Conservation (phyloP, 53 echinoderm and acorn worm genomes). For the Temnopleurus reevesii region DNA sequence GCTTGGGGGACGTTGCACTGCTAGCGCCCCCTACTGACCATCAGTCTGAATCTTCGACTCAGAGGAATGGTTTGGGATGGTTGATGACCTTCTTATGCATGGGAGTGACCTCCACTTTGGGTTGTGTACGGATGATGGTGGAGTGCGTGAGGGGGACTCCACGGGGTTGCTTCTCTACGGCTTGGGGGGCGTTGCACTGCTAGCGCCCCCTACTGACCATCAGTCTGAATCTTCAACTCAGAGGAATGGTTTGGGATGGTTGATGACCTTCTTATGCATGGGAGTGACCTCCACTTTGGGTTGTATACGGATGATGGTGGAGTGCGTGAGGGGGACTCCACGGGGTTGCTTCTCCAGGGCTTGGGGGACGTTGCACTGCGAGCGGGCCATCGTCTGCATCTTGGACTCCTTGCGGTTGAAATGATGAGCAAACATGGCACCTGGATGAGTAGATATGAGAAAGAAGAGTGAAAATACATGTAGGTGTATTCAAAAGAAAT, state of each 20-base stretch:
- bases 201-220: constrained; percentile 14
- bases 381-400: constrained; percentile 44
- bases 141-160: constrained; percentile 88
- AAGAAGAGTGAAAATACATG: not conserved
- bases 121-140: constrained; percentile 62
- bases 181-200: constrained; percentile 20
- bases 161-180: constrained; percentile 57
- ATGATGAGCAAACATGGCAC: constrained; percentile 92
- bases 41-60: not conserved
- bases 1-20: constrained; percentile 26
- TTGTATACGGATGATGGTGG: constrained; percentile 69
- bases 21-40: not conserved
- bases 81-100: constrained; percentile 63
- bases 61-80: constrained; percentile 88
- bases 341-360: constrained; percentile 64
- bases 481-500: not conserved
- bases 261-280: constrained; percentile 67
- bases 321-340: constrained; percentile 89
- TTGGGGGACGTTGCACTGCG: constrained; percentile 50
- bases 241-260: constrained; percentile 92
- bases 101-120: constrained; percentile 60
- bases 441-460: constrained; percentile 42
- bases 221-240: not conserved
- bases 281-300: constrained; percentile 66
- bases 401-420: constrained; percentile 57